Evolutionary conservation across 2,113 vertebrate genomes (phyloP).

Genomic region (Turdus rufiventris): DNA sequence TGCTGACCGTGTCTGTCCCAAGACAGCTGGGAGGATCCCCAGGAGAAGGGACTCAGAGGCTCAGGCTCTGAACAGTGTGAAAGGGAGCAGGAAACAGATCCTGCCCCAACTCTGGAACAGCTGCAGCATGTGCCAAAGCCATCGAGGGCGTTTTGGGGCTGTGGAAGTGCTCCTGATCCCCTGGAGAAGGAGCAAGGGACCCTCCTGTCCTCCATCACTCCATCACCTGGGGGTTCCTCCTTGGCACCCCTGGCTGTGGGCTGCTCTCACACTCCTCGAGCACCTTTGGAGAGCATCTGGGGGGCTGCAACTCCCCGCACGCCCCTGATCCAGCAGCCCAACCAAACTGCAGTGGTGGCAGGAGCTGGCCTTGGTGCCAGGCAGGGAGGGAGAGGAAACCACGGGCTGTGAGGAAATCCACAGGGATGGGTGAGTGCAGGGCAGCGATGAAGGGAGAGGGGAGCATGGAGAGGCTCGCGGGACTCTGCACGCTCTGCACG

Average conservation of each 20-base stretch:
- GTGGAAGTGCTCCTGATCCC: rapidly evolving
- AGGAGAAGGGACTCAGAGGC: not conserved
- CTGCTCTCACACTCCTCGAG: rapidly evolving
- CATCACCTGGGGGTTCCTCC: not conserved
- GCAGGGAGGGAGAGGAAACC: not conserved
- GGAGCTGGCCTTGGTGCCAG: not conserved
- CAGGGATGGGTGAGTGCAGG: rapidly evolving
- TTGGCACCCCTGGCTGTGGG: not conserved
- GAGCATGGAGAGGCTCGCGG: not conserved
- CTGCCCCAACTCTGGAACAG: not conserved
- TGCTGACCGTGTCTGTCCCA: rapidly evolving
- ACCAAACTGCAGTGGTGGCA: rapidly evolving
- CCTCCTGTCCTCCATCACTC: not conserved
- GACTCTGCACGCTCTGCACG: no score
- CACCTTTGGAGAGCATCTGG: not conserved
- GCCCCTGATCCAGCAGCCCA: rapidly evolving
- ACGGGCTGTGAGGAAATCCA: rapidly evolving
- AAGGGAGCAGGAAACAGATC: not conserved
- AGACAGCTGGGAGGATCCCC: not conserved
- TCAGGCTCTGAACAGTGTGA: not conserved
- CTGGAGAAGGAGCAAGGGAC: not conserved
- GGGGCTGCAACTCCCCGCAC: not conserved
- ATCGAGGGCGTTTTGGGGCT: not conserved
- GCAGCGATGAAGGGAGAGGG: not conserved
- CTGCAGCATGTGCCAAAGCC: rapidly evolving